Conservation (phyloP, 2,888 invertebrate genomes). For the Diploptera punctata region DNA sequence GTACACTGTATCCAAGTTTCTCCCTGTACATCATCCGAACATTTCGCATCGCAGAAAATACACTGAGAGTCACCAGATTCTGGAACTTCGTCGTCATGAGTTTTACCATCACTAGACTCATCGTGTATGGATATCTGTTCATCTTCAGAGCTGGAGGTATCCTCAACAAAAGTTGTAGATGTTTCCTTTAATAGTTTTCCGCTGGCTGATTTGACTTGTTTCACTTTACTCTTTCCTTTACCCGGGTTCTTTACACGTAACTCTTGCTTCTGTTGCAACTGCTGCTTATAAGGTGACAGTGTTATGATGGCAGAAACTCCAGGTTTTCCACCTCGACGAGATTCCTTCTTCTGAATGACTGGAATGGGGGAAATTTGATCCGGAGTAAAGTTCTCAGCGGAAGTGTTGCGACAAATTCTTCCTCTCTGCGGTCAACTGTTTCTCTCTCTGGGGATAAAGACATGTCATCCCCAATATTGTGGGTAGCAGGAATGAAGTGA, state of each 20-base stretch:
- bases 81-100: background rate
- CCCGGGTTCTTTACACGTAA: background rate
- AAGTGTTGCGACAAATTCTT: background rate
- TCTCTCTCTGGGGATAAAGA: background rate
- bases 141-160: background rate
- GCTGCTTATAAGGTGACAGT: background rate
- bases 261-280: background rate
- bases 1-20: background rate
- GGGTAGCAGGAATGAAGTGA: background rate
- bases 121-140: background rate
- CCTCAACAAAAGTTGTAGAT: background rate
- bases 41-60: background rate
- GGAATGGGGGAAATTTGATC: background rate
- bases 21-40: background rate
- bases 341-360: background rate
- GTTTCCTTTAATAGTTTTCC: background rate
- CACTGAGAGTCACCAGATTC: background rate
- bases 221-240: background rate
- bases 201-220: background rate
- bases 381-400: background rate
- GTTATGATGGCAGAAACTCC: background rate
- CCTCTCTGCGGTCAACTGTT: background rate
- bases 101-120: background rate
- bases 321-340: background rate
- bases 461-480: background rate